Evolutionary conservation across 2,888 invertebrate genomes (phyloP), one percentile per base, ranked within the genome.

Genomic region (Habroteleia sp.): DNA sequence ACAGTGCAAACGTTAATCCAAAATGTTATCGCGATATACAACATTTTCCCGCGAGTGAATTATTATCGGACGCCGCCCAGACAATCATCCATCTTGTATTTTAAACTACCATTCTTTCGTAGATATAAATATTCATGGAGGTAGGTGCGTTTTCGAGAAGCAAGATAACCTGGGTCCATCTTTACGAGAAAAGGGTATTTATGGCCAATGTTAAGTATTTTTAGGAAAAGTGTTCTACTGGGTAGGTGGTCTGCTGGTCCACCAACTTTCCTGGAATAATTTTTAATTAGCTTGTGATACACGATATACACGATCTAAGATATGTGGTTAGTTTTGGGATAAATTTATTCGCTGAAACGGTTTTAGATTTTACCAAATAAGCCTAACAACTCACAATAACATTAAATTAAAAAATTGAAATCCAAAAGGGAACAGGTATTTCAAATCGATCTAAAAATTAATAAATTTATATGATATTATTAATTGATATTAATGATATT

Each of bases 1-100:
- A 37, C 44, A 69, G 77, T 31, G 74, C 63, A 52, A 77, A 71
- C 74, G 80, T 77, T 79, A 80, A 80, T 81, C 78, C 76, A 48
- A 76, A 76, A 76, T 62, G 60, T 74, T 72, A 75, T 74, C 66
- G 54, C 50, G 58, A 63, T 74, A 74, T 44, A 62, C 54, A 56
- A 48, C 62, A 52, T 63, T 68, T 60, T 54, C 56, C 73, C 20
- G 46, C 65, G 31, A 52, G 58, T 73, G 58, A 73, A 73, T 73
- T 73, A 65, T 66, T 60, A 66, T 66, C 63, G 58, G 58, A 65
- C 50, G 44, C 72, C 63, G 63, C 58, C 63, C 63, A 63, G 63
- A 72, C 58, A 41, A 65, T 42, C 63, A 72, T 72, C 50, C 72
- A 52, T 72, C 72, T 72, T 72, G 63, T 41, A 65, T 72, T 72